A percentile compares a stretch with the other conserved stretches of the same genome.
Conservation (phyloP, 1,140 invertebrate species). For the Hyles vespertilio region DNA sequence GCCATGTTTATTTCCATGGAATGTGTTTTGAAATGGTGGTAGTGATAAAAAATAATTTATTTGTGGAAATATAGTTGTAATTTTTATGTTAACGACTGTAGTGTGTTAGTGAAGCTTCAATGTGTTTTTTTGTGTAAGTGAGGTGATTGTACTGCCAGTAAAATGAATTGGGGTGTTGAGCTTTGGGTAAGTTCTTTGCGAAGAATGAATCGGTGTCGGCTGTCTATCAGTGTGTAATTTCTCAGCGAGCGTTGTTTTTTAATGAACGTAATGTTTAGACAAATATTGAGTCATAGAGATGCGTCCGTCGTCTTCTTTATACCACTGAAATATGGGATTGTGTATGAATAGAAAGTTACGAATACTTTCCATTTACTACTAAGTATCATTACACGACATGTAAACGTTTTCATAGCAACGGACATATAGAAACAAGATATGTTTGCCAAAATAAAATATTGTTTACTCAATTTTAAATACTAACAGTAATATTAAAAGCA, state of each 20-base stretch:
- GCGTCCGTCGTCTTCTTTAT: too few species aligned
- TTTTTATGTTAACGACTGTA: constrained; percentile 39
- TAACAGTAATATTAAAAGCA: too few species aligned
- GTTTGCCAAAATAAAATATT: too few species aligned
- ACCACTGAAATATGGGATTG: too few species aligned
- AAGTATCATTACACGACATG: too few species aligned
- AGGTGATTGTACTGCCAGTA: constrained; percentile 54
- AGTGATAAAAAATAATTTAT: constrained; percentile 56
- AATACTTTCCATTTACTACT: too few species aligned
- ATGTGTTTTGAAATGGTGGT: constrained; percentile 70
- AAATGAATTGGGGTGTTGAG: constrained; percentile 73
- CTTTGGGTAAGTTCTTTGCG: constrained; percentile 60
- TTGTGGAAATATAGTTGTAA: constrained; percentile 51
- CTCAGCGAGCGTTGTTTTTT: background rate
- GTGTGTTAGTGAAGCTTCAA: constrained; percentile 64
- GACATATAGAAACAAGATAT: too few species aligned
- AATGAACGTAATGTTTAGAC: background rate
- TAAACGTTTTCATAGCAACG: too few species aligned
- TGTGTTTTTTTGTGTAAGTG: constrained; percentile 68
- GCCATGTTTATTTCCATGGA: constrained; percentile 64
- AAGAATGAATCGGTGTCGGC: constrained; percentile 7
- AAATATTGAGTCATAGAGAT: too few species aligned
- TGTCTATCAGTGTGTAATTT: constrained; percentile 2
- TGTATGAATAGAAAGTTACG: too few species aligned
- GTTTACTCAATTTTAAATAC: too few species aligned